A percentile compares a stretch with the other conserved stretches of the same genome.
Conservation (phyloP, 2,888 invertebrate species). For the Deilephila elpenor region DNA sequence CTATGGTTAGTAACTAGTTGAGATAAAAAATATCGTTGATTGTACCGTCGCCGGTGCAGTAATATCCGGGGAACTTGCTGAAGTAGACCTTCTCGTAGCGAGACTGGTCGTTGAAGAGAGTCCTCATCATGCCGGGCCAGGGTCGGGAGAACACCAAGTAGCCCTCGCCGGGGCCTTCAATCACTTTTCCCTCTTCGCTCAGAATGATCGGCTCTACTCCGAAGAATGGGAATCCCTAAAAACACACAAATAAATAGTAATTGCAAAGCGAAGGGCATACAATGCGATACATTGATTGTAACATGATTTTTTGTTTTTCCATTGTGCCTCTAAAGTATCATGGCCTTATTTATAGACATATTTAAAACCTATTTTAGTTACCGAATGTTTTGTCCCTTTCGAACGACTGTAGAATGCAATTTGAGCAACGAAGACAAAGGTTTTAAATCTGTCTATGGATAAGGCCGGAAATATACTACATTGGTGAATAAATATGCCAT, state of each 20-base stretch:
- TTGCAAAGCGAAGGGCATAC: neutral
- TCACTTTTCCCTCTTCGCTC: conserved; percentile 93
- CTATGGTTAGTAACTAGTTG: neutral
- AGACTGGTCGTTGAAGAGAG: conserved; percentile 95
- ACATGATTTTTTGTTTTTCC: too few species aligned
- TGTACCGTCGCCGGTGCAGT: conserved; percentile 99
- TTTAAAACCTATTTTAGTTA: too few species aligned
- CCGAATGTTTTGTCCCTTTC: too few species aligned
- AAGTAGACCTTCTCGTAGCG: conserved; percentile 97
- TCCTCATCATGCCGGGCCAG: conserved; percentile 99
- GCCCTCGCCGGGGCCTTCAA: conserved; percentile 96
- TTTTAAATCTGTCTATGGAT: too few species aligned
- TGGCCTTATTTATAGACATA: too few species aligned
- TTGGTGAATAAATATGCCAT: too few species aligned
- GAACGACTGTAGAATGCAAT: too few species aligned
- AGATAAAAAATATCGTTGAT: conserved; percentile 32
- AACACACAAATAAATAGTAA: conserved; percentile 13
- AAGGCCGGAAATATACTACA: too few species aligned
- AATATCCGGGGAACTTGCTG: conserved; percentile 97
- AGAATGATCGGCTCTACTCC: conserved; percentile 95
- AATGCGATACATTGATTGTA: neutral
- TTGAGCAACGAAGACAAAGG: too few species aligned
- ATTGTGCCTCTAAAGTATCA: too few species aligned
- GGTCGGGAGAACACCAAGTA: conserved; percentile 97
- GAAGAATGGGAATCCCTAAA: conserved; percentile 97